A percentile compares a stretch with the other conserved stretches of the same genome.
These are phyloP conservation scores for Meiosimyza platycephala DNA, from an alignment of 2,888 invertebrate genomes.

Conservation along the genomic window DNA sequence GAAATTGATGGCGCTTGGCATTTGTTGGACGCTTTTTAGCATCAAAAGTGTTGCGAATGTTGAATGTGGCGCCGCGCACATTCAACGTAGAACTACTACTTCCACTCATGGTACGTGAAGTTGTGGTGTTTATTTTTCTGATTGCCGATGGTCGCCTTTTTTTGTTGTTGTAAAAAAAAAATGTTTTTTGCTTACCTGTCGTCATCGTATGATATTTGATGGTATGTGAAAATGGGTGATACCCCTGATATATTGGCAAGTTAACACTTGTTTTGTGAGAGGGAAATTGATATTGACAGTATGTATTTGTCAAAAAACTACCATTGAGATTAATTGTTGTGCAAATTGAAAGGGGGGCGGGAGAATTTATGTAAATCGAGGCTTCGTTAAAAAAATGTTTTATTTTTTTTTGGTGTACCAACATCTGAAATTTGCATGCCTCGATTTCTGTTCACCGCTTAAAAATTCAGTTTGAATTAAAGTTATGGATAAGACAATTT, in stretches of 20 bases:
- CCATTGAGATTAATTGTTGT: no score
- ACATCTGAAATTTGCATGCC: no score
- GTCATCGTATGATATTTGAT: slow-evolving; percentile 6
- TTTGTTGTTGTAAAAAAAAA: background rate
- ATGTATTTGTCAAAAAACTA: no score
- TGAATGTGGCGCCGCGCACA: slow-evolving; percentile 29
- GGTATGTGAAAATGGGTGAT: background rate
- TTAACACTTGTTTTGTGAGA: slow-evolving; percentile 12
- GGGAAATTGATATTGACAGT: no score
- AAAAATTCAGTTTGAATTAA: no score
- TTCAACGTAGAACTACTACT: slow-evolving; percentile 14
- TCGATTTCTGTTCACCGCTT: no score
- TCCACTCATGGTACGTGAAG: background rate
- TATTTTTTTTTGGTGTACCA: no score
- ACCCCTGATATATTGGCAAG: slow-evolving; percentile 4
- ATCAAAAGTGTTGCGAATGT: slow-evolving; percentile 33
- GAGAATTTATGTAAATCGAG: no score
- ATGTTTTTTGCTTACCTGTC: background rate
- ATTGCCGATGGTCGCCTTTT: slow-evolving; percentile 20
- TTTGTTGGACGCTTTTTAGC: background rate
- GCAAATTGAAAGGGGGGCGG: no score
- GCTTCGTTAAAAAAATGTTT: no score
- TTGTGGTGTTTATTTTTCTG: slow-evolving; percentile 6
- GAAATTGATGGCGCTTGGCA: slow-evolving; percentile 51
- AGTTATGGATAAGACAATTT: no score